Evolutionary conservation across 2,888 invertebrate genomes (phyloP).

Genomic region (Steinernema hermaphroditum): DNA sequence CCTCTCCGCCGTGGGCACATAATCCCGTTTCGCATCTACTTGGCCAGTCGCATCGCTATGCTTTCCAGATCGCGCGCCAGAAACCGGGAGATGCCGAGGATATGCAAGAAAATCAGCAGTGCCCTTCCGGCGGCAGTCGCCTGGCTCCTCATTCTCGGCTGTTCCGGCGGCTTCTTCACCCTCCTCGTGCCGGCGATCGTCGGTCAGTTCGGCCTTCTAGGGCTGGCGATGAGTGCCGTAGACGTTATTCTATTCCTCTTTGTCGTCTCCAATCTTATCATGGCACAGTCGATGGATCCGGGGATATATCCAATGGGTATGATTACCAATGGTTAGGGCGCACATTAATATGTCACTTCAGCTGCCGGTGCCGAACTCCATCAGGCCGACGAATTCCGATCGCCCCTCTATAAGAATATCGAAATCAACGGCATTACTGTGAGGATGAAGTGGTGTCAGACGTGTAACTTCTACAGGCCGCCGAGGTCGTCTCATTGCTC

Average conservation of each 20-base stretch:
- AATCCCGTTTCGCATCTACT: too few species aligned
- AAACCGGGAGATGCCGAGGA: slow-evolving; percentile 32
- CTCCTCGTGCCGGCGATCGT: slow-evolving; percentile 74
- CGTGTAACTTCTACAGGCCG: slow-evolving; percentile 98
- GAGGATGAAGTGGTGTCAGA: slow-evolving; percentile 98
- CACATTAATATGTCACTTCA: slow-evolving; percentile 68
- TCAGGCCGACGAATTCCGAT: slow-evolving; percentile 88
- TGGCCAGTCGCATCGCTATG: too few species aligned
- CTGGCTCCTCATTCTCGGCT: slow-evolving; percentile 90
- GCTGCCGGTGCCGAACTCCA: slow-evolving; percentile 94
- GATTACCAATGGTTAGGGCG: slow-evolving; percentile 32
- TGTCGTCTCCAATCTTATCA: slow-evolving; percentile 94
- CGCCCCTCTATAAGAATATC: slow-evolving; percentile 79
- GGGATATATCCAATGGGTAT: slow-evolving; percentile 46
- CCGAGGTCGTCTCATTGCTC: slow-evolving; percentile 98
- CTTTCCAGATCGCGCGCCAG: neutral
- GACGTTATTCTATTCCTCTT: slow-evolving; percentile 94
- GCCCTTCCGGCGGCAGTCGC: slow-evolving; percentile 97
- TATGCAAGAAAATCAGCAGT: slow-evolving; percentile 89
- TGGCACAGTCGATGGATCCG: slow-evolving; percentile 86
- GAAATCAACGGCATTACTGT: slow-evolving; percentile 98
- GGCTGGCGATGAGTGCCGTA: slow-evolving; percentile 74
- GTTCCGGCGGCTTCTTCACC: slow-evolving; percentile 91
- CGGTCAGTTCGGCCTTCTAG: slow-evolving; percentile 43
- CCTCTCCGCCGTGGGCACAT: too few species aligned